Base-by-base conservation (phyloP, 2,888 invertebrate species). In the Taenaris catops region DNA sequence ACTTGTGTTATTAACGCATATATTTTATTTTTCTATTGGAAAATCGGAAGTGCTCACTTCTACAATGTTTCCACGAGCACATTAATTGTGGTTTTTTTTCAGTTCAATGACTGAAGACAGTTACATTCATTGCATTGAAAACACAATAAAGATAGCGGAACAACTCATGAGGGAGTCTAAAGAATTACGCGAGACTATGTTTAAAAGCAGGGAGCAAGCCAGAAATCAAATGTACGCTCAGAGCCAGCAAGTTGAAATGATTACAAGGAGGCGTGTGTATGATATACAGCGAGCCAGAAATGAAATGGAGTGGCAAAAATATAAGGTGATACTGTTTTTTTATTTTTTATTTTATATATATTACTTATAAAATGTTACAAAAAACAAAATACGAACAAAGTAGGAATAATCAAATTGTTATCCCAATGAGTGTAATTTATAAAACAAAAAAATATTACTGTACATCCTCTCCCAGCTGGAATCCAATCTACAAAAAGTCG, bases 291-390 rank as follows among this genome's bases (percentile, higher is more conserved):
- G 93, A 38, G 93, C 94, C 0, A 90, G 93, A 49, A 95, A 96
- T 63, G 97, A 97, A 70, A 90, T 97, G 51, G 93, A 96, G 53
- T 97, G 97, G 96, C 96, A 97, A 78, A 92, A 81, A 48, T 60
- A 70, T 41, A 87, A 87, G 68, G 87, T 81, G 49, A 42, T 28
- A 10, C 2, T 1, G 4, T n/a, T 18, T 8, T 14, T 12, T 5
- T 8, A 1, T 1, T 14, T 8, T 14, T n/a, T n/a, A n/a, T n/a
- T n/a, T n/a, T n/a, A n/a, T n/a, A n/a, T n/a, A n/a, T n/a, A n/a
- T n/a, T n/a, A n/a, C n/a, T n/a, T n/a, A n/a, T n/a, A n/a, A n/a
- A n/a, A n/a, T n/a, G n/a, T n/a, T n/a, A n/a, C n/a, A n/a, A n/a
- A n/a, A n/a, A n/a, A n/a, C n/a, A n/a, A n/a, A n/a, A n/a, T n/a